Conservation (phyloP, 2,797 vertebrate genomes). For the Hybognathus amarus region DNA sequence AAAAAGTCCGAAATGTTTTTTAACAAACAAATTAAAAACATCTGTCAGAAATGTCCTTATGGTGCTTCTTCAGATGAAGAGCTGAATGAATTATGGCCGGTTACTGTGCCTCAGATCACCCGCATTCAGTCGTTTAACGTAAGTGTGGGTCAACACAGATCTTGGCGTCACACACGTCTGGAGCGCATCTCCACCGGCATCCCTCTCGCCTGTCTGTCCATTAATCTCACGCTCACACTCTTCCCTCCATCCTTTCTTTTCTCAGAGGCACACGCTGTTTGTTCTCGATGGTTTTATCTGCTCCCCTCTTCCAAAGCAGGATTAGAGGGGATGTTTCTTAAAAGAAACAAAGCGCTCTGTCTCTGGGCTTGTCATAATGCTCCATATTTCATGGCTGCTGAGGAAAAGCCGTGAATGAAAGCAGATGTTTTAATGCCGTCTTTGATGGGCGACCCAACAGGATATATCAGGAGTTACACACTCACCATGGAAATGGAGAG, state of each 20-base stretch:
- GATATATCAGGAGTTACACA: slow-evolving; percentile 29
- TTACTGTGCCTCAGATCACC: neutral
- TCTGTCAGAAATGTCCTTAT: neutral
- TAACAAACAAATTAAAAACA: no score
- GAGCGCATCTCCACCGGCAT: neutral
- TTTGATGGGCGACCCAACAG: slow-evolving; percentile 20
- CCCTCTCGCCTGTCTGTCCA: slow-evolving; percentile 19
- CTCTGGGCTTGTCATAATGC: slow-evolving; percentile 24
- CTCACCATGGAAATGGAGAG: neutral
- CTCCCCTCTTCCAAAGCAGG: slow-evolving; percentile 12
- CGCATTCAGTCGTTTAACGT: neutral
- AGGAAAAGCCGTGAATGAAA: slow-evolving; percentile 16
- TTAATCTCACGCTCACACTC: slow-evolving; percentile 36
- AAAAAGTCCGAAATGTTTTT: neutral
- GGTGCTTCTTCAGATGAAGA: neutral
- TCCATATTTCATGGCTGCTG: slow-evolving; percentile 20
- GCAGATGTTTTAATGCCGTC: slow-evolving; percentile 36
- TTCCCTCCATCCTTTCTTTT: slow-evolving; percentile 13
- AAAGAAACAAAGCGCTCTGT: slow-evolving; percentile 50
- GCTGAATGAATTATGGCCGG: neutral
- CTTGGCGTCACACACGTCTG: slow-evolving; percentile 36
- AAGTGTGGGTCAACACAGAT: neutral
- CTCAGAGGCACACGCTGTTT: slow-evolving; percentile 37
- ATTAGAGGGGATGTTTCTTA: slow-evolving; percentile 52
- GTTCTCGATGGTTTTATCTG: slow-evolving; percentile 17